Base-by-base conservation (phyloP, 2,888 invertebrate species). In the Tetragonisca angustula region DNA sequence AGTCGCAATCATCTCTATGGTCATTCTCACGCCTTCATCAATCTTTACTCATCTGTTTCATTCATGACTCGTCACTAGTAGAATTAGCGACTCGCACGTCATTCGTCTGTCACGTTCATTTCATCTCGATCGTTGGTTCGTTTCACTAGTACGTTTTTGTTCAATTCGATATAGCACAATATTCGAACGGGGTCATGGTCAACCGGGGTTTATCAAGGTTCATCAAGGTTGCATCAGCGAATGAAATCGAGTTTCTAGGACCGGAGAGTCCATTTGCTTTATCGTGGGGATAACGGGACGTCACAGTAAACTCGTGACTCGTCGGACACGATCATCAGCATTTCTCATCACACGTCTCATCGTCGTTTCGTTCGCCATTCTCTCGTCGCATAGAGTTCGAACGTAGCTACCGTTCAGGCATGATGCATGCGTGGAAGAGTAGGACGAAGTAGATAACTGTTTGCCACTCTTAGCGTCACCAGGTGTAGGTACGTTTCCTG, bases 351-450 rank as follows among this genome's bases (percentile, higher is more conserved):
- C 76, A 81, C 76, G 73, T 69, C n/a, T 84, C 81, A 74, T 86
- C 76, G 76, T 80, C 79, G 74, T 68, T 76, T 80, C 79, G 74
- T 68, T 76, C 74, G 71, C 71, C 82, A 64, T 84, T 75, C 69
- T 81, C 71, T 83, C 71, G 85, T 82, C 74, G 81, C 89, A 82
- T 87, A 88, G 84, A 88, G 36, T 67, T 82, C 76, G 70, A 78
- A 71, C 80, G 81, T 74, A 64, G 64, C 49, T 56, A 78, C 52
- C 50, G 69, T 76, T 76, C 27, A 68, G 77, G 88, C 89, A 88
- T 88, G 88, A 59, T 86, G 86, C 89, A 88, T 88, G 89, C 74
- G 50, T 71, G 79, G 50, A 65, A 79, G 82, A 64, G 59, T 81
- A 67, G 84, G 79, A 76, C 62, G 27, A 64, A n/a, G 54, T 83